A percentile compares a stretch with the other conserved stretches of the same genome.
Conservation (phyloP, 30 jellyfish, hydroid and myxozoan species). For the Cassiopea andromeda region DNA sequence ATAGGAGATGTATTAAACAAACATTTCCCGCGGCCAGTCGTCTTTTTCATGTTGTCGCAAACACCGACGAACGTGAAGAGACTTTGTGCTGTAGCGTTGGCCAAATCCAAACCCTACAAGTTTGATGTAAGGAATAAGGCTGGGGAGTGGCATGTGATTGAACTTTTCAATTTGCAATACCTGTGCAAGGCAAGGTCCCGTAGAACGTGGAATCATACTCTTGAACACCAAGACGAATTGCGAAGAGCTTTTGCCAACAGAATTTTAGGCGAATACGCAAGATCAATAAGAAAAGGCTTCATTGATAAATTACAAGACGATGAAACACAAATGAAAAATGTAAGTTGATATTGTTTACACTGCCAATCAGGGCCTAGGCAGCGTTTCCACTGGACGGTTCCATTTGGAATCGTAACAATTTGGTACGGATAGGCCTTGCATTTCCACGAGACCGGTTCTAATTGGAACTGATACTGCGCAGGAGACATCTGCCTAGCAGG, state of each 20-base stretch:
- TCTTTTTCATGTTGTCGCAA: constrained; percentile 6
- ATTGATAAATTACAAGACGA: constrained; percentile 35
- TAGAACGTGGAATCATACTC: background rate
- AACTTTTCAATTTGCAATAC: constrained; percentile 10
- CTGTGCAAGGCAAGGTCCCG: constrained; percentile 40
- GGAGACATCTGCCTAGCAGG: too few species aligned
- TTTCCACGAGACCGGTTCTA: too few species aligned
- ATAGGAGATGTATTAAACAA: background rate
- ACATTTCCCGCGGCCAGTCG: constrained; percentile 10
- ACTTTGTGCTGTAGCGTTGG: constrained; percentile 6
- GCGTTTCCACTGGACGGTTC: too few species aligned
- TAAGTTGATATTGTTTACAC: constrained; percentile 8
- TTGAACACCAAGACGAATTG: constrained; percentile 18
- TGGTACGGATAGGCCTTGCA: too few species aligned
- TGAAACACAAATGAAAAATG: background rate
- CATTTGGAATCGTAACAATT: too few species aligned
- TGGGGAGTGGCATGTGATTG: constrained; percentile 7
- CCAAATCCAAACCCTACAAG: background rate
- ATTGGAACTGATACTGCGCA: too few species aligned
- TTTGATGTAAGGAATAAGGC: background rate
- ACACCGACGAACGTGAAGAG: background rate
- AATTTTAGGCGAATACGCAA: constrained; percentile 30
- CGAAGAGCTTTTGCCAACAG: background rate
- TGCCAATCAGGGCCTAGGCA: too few species aligned
- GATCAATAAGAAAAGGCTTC: constrained; percentile 8